Conservation (phyloP, 2,888 invertebrate species). For the Endotricha flammealis region DNA sequence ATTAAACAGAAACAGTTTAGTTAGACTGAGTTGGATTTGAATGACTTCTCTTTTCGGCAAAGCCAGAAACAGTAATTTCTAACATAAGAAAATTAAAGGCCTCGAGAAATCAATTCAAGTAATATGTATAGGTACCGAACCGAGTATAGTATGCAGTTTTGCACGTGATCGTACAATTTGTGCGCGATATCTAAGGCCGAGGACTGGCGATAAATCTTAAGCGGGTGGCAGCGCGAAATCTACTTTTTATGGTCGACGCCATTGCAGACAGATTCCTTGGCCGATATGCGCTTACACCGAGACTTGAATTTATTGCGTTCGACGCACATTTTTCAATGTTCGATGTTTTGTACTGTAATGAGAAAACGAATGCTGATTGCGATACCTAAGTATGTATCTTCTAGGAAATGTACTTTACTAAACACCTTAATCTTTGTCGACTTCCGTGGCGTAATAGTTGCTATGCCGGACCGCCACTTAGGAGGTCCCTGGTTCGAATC, state of each 20-base stretch:
- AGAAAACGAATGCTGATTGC: conserved; percentile 21
- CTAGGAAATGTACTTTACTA: neutral
- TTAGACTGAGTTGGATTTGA: too few relatives aligned
- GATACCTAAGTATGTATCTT: neutral
- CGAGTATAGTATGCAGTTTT: too few relatives aligned
- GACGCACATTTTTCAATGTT: conserved; percentile 44
- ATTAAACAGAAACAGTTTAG: too few relatives aligned
- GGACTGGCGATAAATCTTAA: conserved; percentile 53
- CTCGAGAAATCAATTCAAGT: too few relatives aligned
- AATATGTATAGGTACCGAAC: too few relatives aligned
- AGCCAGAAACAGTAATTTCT: too few relatives aligned
- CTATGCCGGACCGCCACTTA: too few relatives aligned
- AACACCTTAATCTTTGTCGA: too few relatives aligned
- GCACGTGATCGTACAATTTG: conserved; percentile 45
- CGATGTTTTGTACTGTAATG: conserved; percentile 33
- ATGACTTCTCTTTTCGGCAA: too few relatives aligned
- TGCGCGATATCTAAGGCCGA: conserved; percentile 44
- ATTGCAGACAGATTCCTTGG: conserved; percentile 57
- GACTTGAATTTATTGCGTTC: conserved; percentile 47
- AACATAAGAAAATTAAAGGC: too few relatives aligned
- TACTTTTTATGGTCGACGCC: conserved; percentile 58
- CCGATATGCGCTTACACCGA: conserved; percentile 53
- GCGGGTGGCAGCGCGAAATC: conserved; percentile 52
- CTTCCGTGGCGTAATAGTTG: too few relatives aligned
- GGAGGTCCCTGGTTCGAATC: too few relatives aligned